Evolutionary conservation across 2,888 invertebrate genomes (phyloP).

Genomic region (Tanaodytes sp.): DNA sequence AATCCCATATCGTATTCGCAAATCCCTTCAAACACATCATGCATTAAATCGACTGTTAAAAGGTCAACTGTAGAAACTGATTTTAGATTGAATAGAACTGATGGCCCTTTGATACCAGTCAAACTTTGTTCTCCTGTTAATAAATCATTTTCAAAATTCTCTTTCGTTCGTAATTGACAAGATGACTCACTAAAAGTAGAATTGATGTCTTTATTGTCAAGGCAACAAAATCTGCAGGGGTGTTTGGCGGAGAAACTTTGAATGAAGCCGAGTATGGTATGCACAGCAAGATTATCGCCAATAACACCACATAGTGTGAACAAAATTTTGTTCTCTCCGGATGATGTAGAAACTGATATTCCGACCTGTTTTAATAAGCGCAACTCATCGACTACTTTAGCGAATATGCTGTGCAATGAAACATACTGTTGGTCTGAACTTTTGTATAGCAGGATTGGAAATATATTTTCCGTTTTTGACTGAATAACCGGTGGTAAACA

Average conservation of each 20-base stretch:
- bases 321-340: not conserved
- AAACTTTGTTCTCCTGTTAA: not conserved
- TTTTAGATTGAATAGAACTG: not conserved
- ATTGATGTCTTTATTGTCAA: not conserved
- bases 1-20: not conserved
- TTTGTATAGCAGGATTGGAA: not conserved
- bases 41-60: conserved; percentile 36
- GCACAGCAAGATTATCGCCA: not conserved
- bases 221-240: not conserved
- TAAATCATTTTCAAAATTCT: not conserved
- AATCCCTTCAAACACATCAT: conserved; percentile 33
- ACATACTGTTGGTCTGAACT: not conserved
- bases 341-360: not conserved
- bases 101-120: not conserved
- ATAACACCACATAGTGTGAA: not conserved
- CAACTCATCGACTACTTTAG: not conserved
- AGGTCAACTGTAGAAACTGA: not conserved
- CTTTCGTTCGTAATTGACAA: not conserved
- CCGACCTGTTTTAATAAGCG: not conserved
- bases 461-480: too few species aligned
- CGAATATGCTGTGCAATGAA: not conserved
- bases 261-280: not conserved
- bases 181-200: not conserved
- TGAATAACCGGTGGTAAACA: too few species aligned
- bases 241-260: not conserved